phyloP scores from a whole-genome alignment of 2,888 invertebrate genomes.

The Athalia cordata region DNA sequence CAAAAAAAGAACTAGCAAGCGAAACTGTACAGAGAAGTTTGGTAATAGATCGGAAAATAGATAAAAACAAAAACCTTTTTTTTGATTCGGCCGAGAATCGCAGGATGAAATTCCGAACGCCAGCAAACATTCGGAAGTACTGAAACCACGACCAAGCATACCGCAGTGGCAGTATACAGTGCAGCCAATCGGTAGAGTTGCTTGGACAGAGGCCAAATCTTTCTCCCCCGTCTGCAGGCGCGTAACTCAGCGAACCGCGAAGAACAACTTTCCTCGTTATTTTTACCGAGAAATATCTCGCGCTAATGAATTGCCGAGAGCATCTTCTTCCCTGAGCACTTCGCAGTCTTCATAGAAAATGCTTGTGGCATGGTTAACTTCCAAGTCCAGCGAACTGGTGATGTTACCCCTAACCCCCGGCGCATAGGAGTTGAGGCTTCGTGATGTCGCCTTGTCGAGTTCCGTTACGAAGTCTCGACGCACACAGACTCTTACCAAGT shows the following conservation, averaged over 20 bases:
- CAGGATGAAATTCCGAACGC: conserved; percentile 34
- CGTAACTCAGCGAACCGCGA: conserved; percentile 53
- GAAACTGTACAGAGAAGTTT: neutral
- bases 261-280: conserved; percentile 65
- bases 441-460: neutral
- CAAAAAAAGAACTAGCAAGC: neutral
- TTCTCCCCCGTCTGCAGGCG: conserved; percentile 59
- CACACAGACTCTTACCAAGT: neutral
- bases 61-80: conserved; percentile 4
- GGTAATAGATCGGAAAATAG: too few relatives aligned
- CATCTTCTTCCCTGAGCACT: conserved; percentile 29
- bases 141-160: conserved; percentile 39
- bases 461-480: neutral
- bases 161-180: conserved; percentile 45
- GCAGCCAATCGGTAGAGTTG: conserved; percentile 68
- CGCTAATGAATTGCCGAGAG: conserved; percentile 52
- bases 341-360: conserved; percentile 27
- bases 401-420: neutral
- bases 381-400: neutral
- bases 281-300: conserved; percentile 51
- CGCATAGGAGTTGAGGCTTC: neutral
- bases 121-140: conserved; percentile 48
- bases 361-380: conserved; percentile 53
- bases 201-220: conserved; percentile 67
- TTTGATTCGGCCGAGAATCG: conserved; percentile 2